Percentiles rank a stretch among this genome's conserved stretches.
phyloP scores from a whole-genome alignment of 2,888 invertebrate species.

The Drosophila conformis region DNA sequence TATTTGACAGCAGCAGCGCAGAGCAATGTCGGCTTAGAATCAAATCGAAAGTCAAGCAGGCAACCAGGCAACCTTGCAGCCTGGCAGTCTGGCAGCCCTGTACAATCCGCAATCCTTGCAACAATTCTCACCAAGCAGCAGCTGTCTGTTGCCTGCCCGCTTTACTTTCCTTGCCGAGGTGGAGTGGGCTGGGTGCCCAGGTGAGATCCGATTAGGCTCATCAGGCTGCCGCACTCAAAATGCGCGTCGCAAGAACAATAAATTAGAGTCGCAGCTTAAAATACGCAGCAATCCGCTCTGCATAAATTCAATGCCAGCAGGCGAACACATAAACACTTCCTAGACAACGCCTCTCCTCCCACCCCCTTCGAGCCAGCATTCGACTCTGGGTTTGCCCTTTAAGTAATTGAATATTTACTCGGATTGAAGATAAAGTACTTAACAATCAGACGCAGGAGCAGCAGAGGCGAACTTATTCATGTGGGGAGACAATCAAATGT shows the following conservation, averaged over 20 bases:
- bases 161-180: conserved; percentile 24
- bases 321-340: conserved; percentile 8
- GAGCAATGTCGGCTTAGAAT: conserved; percentile 66
- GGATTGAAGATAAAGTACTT: conserved; percentile 6
- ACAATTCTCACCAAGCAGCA: conserved; percentile 30
- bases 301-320: conserved; percentile 18
- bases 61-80: not conserved
- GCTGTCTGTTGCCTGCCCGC: conserved; percentile 75
- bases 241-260: conserved; percentile 43
- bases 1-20: conserved; percentile 51
- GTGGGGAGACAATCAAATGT: not conserved
- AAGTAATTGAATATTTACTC: conserved; percentile 44
- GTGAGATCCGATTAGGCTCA: conserved; percentile 77
- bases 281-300: conserved; percentile 11
- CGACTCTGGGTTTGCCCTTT: conserved; percentile 20
- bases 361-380: not conserved
- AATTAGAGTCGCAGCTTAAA: conserved; percentile 47
- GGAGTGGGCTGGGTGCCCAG: conserved; percentile 18
- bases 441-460: not conserved
- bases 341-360: not conserved
- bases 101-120: conserved; percentile 31
- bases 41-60: conserved; percentile 60
- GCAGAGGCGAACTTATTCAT: not conserved
- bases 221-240: conserved; percentile 44
- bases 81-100: not conserved